Percentiles rank a stretch among this genome's conserved stretches.
Evolutionary conservation across 2,888 invertebrate species (phyloP).

Genomic region (Hypselothyrea guttata): DNA sequence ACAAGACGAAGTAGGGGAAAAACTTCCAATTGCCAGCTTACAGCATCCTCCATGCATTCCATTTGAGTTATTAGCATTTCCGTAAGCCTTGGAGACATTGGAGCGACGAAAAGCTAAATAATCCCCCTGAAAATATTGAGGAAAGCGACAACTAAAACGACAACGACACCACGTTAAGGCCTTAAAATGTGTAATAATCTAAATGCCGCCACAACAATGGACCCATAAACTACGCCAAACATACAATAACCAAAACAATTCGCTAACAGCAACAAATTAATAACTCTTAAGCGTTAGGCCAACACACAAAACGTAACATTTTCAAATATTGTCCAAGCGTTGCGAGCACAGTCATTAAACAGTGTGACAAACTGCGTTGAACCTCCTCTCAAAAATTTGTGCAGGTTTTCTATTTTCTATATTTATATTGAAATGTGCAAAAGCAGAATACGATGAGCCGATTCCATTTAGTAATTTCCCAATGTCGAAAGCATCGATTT

Average conservation of each 20-base stretch:
- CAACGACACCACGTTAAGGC: background rate
- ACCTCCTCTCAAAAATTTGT: background rate
- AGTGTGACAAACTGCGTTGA: conserved; percentile 11
- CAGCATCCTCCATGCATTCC: background rate
- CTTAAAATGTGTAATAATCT: conserved; percentile 48
- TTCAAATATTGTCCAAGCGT: conserved; percentile 63
- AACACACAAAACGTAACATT: conserved; percentile 56
- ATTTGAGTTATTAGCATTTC: conserved; percentile 26
- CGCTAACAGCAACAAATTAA: conserved; percentile 57
- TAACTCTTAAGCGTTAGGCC: conserved; percentile 38
- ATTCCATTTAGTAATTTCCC: too few species aligned
- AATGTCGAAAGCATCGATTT: too few species aligned
- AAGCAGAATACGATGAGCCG: too few species aligned
- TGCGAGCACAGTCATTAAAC: conserved; percentile 34
- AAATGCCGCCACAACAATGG: conserved; percentile 62
- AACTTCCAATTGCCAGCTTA: conserved; percentile 33
- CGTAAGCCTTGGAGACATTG: conserved; percentile 14
- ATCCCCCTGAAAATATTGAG: background rate
- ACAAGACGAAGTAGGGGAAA: conserved; percentile 24
- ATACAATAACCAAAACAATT: conserved; percentile 28
- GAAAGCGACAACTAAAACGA: conserved; percentile 1
- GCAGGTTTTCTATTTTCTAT: too few species aligned
- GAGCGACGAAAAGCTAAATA: background rate
- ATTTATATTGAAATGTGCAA: background rate
- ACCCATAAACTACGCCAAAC: conserved; percentile 55